These are phyloP conservation scores for Scolopax mira DNA, from an alignment of 2,113 vertebrate genomes.

Conservation along the genomic window DNA sequence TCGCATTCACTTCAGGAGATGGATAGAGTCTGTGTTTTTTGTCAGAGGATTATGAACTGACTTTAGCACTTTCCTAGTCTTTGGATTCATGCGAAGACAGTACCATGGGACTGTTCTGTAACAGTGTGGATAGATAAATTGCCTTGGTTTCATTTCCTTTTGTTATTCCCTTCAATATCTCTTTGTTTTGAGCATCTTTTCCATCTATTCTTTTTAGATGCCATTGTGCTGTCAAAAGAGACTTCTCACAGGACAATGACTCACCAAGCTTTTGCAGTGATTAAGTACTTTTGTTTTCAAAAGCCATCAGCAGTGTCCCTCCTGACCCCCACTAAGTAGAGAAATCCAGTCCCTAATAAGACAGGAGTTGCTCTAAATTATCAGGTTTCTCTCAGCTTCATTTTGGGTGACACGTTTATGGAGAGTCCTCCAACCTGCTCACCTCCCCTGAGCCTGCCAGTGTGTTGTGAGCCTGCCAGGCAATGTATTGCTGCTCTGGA, in stretches of 20 bases:
- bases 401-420: background rate
- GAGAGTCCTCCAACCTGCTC: background rate
- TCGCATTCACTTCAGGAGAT: background rate
- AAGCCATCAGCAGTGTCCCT: background rate
- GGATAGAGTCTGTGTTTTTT: background rate
- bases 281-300: background rate
- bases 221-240: background rate
- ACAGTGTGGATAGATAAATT: background rate
- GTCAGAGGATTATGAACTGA: background rate
- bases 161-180: background rate
- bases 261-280: background rate
- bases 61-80: background rate
- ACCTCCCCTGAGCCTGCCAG: rapidly evolving
- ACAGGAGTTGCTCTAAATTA: background rate
- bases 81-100: background rate
- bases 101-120: background rate
- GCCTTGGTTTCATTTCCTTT: background rate
- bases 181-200: background rate
- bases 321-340: background rate
- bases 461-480: background rate
- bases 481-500: background rate
- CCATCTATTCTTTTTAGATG: background rate
- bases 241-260: background rate
- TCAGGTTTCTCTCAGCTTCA: background rate
- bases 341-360: background rate